phyloP scores from a whole-genome alignment of 2,888 invertebrate genomes.

The Diarsia brunnea region DNA sequence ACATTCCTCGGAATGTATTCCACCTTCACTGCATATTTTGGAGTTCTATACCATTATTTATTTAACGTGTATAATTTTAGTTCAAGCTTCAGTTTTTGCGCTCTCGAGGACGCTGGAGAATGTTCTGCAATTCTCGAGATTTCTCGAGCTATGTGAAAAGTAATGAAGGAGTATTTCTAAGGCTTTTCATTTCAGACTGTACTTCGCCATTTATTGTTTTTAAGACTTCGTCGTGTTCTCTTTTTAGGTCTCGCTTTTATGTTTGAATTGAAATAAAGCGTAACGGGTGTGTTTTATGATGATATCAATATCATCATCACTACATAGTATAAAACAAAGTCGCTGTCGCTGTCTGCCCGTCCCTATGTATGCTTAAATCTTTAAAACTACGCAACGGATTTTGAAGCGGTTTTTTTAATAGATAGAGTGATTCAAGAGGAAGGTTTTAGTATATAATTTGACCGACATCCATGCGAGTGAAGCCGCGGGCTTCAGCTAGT shows the following conservation, averaged over 20 bases:
- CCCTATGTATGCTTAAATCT: too few relatives aligned
- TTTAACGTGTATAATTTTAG: conserved; percentile 44
- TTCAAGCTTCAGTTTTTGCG: conserved; percentile 43
- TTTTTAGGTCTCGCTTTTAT: conserved; percentile 18
- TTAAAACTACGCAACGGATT: too few relatives aligned
- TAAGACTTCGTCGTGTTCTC: conserved; percentile 2
- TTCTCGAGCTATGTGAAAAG: conserved; percentile 39
- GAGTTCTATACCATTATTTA: conserved; percentile 49
- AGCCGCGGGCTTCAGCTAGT: too few relatives aligned
- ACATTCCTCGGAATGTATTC: conserved; percentile 11
- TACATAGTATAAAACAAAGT: too few relatives aligned
- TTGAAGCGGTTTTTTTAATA: too few relatives aligned
- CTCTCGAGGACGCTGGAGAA: conserved; percentile 46
- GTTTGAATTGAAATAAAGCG: neutral
- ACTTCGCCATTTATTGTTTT: conserved; percentile 47
- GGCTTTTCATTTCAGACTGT: conserved; percentile 52
- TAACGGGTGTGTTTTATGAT: neutral
- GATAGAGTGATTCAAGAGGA: too few relatives aligned
- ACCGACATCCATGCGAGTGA: too few relatives aligned
- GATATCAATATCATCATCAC: too few relatives aligned
- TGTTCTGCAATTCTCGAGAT: conserved; percentile 35
- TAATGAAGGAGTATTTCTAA: conserved; percentile 64
- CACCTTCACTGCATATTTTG: conserved; percentile 29
- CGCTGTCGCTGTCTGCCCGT: too few relatives aligned
- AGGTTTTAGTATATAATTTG: too few relatives aligned